These are phyloP conservation scores for Anolis carolinensis DNA, from an alignment of 2,113 vertebrate genomes.

Conservation along the genomic window DNA sequence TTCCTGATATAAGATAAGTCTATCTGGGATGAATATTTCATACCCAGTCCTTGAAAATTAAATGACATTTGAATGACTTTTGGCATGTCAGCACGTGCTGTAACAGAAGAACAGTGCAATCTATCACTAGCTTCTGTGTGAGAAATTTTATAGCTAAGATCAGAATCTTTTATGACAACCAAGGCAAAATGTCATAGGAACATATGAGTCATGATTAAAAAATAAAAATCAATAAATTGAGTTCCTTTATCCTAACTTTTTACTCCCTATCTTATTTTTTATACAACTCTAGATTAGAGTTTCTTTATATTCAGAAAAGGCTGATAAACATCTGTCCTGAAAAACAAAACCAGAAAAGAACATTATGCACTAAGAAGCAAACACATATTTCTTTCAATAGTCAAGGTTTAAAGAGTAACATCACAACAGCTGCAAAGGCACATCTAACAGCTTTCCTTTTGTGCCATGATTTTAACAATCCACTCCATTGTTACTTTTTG, in stretches of 20 bases:
- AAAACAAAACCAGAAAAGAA: neutral
- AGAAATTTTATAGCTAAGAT: neutral
- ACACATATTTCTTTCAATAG: neutral
- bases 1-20: neutral
- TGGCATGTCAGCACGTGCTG: neutral
- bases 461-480: slow-evolving; percentile 42
- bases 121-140: neutral
- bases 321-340: neutral
- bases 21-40: neutral
- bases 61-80: neutral
- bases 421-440: slow-evolving; percentile 6
- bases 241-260: neutral
- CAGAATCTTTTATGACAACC: neutral
- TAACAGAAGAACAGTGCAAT: neutral
- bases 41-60: neutral
- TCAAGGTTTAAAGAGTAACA: neutral
- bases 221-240: neutral
- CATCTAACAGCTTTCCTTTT: slow-evolving; percentile 14
- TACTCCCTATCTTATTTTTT: too few relatives aligned
- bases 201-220: neutral
- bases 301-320: neutral
- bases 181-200: neutral
- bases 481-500: slow-evolving; percentile 59
- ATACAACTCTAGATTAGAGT: neutral
- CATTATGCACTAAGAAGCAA: neutral